Evolutionary conservation across 2,888 invertebrate genomes (phyloP).

Genomic region (Clusia tigrina): DNA sequence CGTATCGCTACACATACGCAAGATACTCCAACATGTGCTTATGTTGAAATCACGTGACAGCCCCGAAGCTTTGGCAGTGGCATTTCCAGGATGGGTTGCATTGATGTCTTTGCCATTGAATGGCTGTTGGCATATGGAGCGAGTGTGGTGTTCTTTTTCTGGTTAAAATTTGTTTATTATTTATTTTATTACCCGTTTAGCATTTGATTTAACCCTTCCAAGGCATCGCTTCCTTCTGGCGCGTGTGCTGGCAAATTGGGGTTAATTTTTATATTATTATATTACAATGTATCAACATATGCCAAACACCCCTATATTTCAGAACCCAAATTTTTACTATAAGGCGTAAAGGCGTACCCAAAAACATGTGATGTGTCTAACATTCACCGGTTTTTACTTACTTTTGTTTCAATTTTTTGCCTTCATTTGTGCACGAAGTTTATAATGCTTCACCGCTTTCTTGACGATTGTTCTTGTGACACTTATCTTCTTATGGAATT

Average conservation of each 20-base stretch:
- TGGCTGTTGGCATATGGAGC: constrained; percentile 49
- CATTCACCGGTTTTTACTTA: constrained; percentile 13
- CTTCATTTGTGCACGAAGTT: constrained; percentile 2
- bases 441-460: constrained; percentile 22
- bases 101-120: constrained; percentile 44
- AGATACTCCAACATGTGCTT: no score
- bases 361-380: no score
- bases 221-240: background rate
- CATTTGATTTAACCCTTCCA: background rate
- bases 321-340: no score
- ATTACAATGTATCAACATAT: no score
- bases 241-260: constrained; percentile 21
- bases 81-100: constrained; percentile 27
- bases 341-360: no score
- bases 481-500: constrained; percentile 23
- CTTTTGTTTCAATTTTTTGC: constrained; percentile 21
- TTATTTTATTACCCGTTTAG: constrained; percentile 1
- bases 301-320: no score
- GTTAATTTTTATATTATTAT: constrained; percentile 27
- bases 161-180: background rate
- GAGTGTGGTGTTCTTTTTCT: constrained; percentile 9
- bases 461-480: constrained; percentile 24
- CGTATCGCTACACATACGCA: constrained; percentile 34
- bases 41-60: constrained; percentile 5
- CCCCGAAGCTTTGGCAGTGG: no score